Evolutionary conservation across 2,797 vertebrate genomes (phyloP).

Genomic region (Rhabdomys pumilio): DNA sequence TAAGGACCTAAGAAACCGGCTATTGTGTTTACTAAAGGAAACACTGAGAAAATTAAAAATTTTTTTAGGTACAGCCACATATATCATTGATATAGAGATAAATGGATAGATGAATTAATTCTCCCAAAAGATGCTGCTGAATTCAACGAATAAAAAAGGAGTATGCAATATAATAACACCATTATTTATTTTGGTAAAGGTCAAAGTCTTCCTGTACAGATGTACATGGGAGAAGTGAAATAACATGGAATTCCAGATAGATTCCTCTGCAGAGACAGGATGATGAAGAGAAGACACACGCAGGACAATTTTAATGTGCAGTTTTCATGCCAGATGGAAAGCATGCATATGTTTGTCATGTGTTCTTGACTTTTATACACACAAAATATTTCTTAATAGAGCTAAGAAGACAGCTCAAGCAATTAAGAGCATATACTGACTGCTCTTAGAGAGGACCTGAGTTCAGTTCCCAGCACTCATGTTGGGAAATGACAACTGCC

Average conservation of each 20-base stretch:
- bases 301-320: not conserved
- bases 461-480: not conserved
- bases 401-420: not conserved
- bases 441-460: too few species aligned
- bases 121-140: slow-evolving; percentile 11
- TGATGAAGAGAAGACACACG: not conserved
- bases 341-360: not conserved
- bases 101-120: slow-evolving; percentile 1
- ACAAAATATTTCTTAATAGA: not conserved
- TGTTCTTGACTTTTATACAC: not conserved
- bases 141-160: not conserved
- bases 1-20: not conserved
- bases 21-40: slow-evolving; percentile 55
- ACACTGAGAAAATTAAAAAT: slow-evolving; percentile 44
- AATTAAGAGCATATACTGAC: not conserved
- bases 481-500: not conserved
- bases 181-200: not conserved
- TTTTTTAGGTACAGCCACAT: not conserved
- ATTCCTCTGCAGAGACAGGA: not conserved
- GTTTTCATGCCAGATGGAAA: not conserved
- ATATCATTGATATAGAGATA: not conserved
- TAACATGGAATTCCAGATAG: not conserved
- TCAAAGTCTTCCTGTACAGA: not conserved
- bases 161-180: not conserved
- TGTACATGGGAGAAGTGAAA: not conserved